Evolutionary conservation across 2,113 vertebrate species (phyloP).

Genomic region (Ancistrus triradiatus): DNA sequence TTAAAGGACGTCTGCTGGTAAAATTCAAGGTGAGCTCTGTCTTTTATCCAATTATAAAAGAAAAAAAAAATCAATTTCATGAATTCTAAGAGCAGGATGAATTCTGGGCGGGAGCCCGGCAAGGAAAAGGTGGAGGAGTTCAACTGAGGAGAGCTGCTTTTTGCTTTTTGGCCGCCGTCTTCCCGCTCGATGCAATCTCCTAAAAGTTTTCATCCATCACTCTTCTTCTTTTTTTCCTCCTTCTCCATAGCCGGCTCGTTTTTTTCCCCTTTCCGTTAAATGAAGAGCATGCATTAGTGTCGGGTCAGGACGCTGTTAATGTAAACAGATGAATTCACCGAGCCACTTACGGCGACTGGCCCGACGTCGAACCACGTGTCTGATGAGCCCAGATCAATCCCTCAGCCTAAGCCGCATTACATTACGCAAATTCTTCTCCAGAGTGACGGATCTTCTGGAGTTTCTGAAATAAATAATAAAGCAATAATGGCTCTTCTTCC

Average conservation of each 20-base stretch:
- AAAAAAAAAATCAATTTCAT: background rate
- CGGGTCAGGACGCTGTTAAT: conserved; percentile 59
- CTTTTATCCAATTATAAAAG: background rate
- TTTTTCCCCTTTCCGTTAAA: conserved; percentile 59
- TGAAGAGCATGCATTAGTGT: conserved; percentile 70
- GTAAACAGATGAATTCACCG: conserved; percentile 71
- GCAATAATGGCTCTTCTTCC: no score
- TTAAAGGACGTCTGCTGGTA: no score
- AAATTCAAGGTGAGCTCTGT: background rate
- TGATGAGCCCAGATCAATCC: conserved; percentile 67
- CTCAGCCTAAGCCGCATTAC: background rate
- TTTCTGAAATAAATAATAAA: no score
- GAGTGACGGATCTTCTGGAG: no score
- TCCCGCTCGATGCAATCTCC: conserved; percentile 54
- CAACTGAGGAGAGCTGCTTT: background rate
- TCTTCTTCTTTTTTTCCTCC: conserved; percentile 47
- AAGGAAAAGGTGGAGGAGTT: background rate
- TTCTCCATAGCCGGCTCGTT: conserved; percentile 36
- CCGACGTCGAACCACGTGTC: conserved; percentile 68
- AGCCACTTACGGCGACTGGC: conserved; percentile 69
- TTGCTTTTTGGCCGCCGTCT: background rate
- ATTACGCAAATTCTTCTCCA: no score
- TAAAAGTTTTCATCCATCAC: conserved; percentile 66
- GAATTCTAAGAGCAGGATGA: background rate
- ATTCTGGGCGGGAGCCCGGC: background rate